These are phyloP conservation scores for Sigmodon hispidus DNA, from an alignment of 2,113 vertebrate genomes.

Conservation along the genomic window DNA sequence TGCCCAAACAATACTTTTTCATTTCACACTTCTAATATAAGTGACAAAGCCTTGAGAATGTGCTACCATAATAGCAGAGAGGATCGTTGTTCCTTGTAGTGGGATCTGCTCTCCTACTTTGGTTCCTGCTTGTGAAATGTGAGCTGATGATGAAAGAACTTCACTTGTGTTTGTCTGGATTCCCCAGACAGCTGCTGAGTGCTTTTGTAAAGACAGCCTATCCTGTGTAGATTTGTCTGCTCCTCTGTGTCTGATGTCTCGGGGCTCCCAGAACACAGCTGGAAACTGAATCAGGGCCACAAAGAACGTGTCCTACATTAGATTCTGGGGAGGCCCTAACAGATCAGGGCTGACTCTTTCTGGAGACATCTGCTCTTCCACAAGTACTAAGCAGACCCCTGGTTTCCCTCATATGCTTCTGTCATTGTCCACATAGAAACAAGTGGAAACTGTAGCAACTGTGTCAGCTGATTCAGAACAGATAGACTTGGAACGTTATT, in stretches of 20 bases:
- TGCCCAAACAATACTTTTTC: neutral
- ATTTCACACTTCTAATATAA: neutral
- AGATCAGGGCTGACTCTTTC: neutral
- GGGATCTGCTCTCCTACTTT: neutral
- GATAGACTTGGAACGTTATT: neutral
- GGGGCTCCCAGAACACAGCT: neutral
- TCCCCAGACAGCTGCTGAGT: neutral
- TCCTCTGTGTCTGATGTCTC: neutral
- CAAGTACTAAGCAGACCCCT: neutral
- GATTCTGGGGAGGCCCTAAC: neutral
- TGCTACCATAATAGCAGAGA: neutral
- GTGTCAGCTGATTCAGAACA: neutral
- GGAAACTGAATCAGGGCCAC: neutral
- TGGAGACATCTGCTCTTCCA: neutral
- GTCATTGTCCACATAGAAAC: neutral
- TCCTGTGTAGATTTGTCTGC: neutral
- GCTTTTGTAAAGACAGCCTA: slow-evolving; percentile 1
- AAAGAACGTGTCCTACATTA: slow-evolving; percentile 9
- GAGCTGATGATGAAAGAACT: neutral
- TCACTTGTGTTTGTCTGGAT: neutral
- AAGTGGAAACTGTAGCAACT: neutral
- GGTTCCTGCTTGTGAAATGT: neutral
- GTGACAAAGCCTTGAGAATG: neutral
- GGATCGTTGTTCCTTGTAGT: slow-evolving; percentile 2
- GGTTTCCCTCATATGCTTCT: slow-evolving; percentile 28